phyloP scores from a whole-genome alignment of 2,888 invertebrate species.

The Melanostoma mellinum region DNA sequence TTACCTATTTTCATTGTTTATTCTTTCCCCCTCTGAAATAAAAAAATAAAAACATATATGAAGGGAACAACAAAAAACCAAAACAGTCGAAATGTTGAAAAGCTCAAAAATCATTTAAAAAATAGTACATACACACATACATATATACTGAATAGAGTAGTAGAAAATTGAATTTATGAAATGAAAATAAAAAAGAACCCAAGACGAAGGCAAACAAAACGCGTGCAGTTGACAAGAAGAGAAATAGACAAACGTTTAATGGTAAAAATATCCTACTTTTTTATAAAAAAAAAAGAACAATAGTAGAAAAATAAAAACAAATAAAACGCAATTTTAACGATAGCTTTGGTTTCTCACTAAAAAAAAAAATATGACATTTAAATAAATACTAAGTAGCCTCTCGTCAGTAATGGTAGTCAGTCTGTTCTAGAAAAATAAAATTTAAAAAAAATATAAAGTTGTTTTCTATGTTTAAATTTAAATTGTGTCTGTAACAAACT shows the following conservation, averaged over 20 bases:
- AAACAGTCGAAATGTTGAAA: constrained; percentile 55
- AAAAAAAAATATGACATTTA: background rate
- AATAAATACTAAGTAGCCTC: constrained; percentile 38
- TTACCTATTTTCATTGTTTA: background rate
- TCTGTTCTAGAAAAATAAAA: constrained; percentile 42
- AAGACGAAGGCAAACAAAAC: constrained; percentile 18
- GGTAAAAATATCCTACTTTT: constrained; percentile 42
- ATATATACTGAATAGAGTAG: constrained; percentile 21
- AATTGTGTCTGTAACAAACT: constrained; percentile 59
- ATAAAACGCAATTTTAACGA: constrained; percentile 26
- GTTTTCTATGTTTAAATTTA: constrained; percentile 48
- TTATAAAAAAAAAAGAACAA: constrained; percentile 29
- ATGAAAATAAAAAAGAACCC: constrained; percentile 12
- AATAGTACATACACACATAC: constrained; percentile 22
- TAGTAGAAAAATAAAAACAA: constrained; percentile 11
- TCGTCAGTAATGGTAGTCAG: constrained; percentile 44
- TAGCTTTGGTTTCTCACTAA: constrained; percentile 48
- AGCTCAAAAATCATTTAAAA: constrained; percentile 44
- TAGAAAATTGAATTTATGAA: constrained; percentile 17
- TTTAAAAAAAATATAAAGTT: constrained; percentile 1
- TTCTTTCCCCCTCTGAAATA: constrained; percentile 20
- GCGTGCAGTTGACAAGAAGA: background rate
- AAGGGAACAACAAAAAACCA: constrained; percentile 44
- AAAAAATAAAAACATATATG: constrained; percentile 5
- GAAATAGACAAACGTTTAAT: constrained; percentile 13